Evolutionary conservation across 2,888 invertebrate species (phyloP).

Genomic region (Habrosyne pyritoides): DNA sequence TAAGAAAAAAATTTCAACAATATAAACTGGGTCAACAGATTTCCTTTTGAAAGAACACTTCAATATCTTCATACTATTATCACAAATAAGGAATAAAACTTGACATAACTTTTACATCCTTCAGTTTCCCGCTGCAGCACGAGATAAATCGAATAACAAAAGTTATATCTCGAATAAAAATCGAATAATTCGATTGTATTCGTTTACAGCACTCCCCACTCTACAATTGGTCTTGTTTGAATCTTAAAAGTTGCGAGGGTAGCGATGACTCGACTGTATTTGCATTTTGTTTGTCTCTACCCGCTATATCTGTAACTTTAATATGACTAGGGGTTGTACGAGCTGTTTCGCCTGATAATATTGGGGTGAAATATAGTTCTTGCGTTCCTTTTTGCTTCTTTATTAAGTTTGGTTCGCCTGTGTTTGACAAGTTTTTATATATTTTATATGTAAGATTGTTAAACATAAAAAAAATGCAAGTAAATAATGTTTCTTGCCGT

Average conservation of each 20-base stretch:
- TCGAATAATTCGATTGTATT: conserved; percentile 2
- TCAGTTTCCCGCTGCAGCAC: background rate
- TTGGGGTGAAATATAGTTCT: conserved; percentile 2
- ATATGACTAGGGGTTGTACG: background rate
- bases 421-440: too few species aligned
- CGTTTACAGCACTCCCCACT: background rate
- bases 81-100: background rate
- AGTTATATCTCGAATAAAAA: conserved; percentile 4
- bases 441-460: too few species aligned
- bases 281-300: conserved; percentile 1
- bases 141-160: background rate
- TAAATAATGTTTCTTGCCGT: too few species aligned
- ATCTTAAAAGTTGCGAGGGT: background rate
- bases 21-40: too few species aligned
- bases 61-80: background rate
- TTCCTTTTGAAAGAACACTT: too few species aligned
- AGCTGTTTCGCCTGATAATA: background rate
- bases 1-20: too few species aligned
- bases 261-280: conserved; percentile 1
- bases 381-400: background rate
- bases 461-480: too few species aligned
- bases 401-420: background rate
- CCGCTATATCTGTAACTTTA: background rate
- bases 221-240: background rate
- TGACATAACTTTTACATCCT: background rate